A percentile compares a stretch with the other conserved stretches of the same genome.
Conservation (phyloP, 1,140 invertebrate species). For the Dysdera silvatica region DNA sequence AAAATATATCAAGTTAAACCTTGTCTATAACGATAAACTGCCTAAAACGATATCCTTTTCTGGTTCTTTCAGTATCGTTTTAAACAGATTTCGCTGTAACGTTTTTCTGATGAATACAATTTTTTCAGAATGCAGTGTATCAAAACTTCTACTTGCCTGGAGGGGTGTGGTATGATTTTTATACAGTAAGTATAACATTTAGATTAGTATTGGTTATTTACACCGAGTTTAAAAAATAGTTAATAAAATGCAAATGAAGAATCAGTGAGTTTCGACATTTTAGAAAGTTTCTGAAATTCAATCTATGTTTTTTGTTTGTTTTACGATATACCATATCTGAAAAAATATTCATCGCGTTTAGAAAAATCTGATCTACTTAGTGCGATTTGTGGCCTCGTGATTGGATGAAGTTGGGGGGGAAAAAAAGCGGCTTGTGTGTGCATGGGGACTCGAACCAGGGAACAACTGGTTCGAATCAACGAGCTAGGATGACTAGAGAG, state of each 20-base stretch:
- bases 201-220: not conserved
- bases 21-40: not conserved
- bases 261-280: not conserved
- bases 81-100: not conserved
- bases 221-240: not conserved
- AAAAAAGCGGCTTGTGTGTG: too few relatives aligned
- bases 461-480: too few relatives aligned
- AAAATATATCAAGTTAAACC: not conserved
- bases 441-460: too few relatives aligned
- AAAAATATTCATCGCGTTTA: not conserved
- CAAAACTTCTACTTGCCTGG: constrained; percentile 11
- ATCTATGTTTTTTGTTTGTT: not conserved
- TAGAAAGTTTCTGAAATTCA: not conserved
- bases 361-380: not conserved
- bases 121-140: not conserved
- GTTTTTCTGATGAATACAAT: not conserved
- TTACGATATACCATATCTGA: not conserved
- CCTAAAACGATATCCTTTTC: not conserved
- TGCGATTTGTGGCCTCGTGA: too few relatives aligned
- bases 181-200: constrained; percentile 2
- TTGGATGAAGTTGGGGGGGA: too few relatives aligned
- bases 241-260: not conserved
- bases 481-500: too few relatives aligned
- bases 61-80: not conserved
- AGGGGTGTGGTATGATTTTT: constrained; percentile 26